Evolutionary conservation across 2,888 invertebrate species (phyloP).

Genomic region (Belgica antarctica): DNA sequence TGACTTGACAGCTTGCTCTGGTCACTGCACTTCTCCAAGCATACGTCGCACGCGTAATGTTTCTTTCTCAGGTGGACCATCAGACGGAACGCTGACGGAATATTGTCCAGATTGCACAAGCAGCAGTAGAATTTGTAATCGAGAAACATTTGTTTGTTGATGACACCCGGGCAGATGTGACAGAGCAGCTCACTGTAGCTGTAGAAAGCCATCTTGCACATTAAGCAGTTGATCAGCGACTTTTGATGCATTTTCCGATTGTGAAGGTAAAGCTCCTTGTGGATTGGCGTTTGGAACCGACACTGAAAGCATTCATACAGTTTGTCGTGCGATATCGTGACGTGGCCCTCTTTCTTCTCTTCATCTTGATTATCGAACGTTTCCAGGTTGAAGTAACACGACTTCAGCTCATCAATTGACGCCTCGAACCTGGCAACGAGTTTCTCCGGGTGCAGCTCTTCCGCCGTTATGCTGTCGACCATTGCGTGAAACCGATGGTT

Average conservation of each 20-base stretch:
- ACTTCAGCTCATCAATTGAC: constrained; percentile 62
- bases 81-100: constrained; percentile 82
- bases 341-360: constrained; percentile 56
- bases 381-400: constrained; percentile 69
- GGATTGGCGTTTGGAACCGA: constrained; percentile 71
- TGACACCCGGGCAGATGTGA: constrained; percentile 77
- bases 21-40: constrained; percentile 75
- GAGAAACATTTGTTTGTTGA: constrained; percentile 53
- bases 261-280: constrained; percentile 82
- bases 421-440: constrained; percentile 67
- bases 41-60: constrained; percentile 84
- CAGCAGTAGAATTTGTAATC: constrained; percentile 78
- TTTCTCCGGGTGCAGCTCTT: constrained; percentile 68
- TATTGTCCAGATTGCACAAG: constrained; percentile 70
- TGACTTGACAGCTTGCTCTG: constrained; percentile 77
- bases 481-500: constrained; percentile 78
- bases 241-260: constrained; percentile 85
- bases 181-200: constrained; percentile 84
- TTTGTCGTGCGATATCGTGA: constrained; percentile 67
- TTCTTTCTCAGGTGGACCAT: constrained; percentile 84
- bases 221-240: constrained; percentile 75
- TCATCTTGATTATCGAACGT: constrained; percentile 65
- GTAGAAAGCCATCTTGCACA: constrained; percentile 84
- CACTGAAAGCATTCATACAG: constrained; percentile 85
- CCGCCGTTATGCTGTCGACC: constrained; percentile 73